Base-by-base conservation (phyloP, 1,140 invertebrate species). In the Aethina tumida region DNA sequence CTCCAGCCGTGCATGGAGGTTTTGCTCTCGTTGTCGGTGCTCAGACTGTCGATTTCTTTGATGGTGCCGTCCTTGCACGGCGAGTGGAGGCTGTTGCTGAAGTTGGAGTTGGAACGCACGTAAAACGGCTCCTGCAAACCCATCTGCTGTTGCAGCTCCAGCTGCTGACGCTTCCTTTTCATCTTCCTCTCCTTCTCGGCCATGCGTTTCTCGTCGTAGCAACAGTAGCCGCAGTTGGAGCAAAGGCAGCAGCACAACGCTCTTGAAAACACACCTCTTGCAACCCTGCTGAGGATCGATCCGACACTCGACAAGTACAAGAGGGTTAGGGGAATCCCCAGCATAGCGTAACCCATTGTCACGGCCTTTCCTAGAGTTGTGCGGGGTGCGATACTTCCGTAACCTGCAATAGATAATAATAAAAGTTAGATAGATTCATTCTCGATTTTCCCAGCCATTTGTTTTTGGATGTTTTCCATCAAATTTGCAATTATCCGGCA, bases 291-390 rank as follows among this genome's bases (percentile, higher is more conserved):
- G 42, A 92, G 63, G 4, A 88, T 73, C 39, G 84, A 82, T 32
- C 85, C 85, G 5, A 87, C 80, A 41, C 81, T 85, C 15, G 83
- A 86, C 35, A 90, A 67, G 63, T 90, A 90, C 4, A 96, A 74
- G 22, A 96, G 71, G 41, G 90, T 93, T 40, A 96, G 62, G 0
- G 92, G 92, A 49, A 96, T 93, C 9, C 91, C 90, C 9, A 94
- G 68, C 24, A 83, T 75, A 7, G 89, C 89, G 64, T 94, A 95
- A 5, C 84, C 75, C 59, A 94, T 84, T 3, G 90, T 92, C 0
- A 87, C 79, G 17, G 85, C 71, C 60, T 89, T 83, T 1, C 89
- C 89, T 21, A 82, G 65, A 1, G 79, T 74, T n/a, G 81, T 83
- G 40, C 74, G 72, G 1, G 88, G 87, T 1, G 81, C 78, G 17